phyloP scores from a whole-genome alignment of 1,140 invertebrate genomes.

The Belonocnema kinseyi region DNA sequence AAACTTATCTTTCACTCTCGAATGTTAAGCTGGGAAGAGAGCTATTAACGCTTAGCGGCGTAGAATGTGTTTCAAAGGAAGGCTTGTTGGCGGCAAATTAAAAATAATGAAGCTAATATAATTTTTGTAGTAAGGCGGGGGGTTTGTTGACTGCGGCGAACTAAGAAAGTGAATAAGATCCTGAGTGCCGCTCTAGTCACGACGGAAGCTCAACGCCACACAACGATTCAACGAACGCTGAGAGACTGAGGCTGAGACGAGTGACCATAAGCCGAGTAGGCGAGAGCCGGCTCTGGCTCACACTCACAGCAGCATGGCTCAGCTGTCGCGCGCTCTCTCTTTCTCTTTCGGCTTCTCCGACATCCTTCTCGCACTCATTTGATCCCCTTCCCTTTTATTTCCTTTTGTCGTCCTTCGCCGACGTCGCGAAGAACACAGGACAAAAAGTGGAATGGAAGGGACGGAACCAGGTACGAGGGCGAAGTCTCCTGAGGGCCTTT shows the following conservation, averaged over 20 bases:
- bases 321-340: conserved; percentile 38
- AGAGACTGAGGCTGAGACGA: conserved; percentile 37
- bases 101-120: conserved; percentile 27
- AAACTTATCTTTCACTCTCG: conserved; percentile 24
- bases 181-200: not conserved
- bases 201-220: not conserved
- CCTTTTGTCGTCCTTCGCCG: conserved; percentile 27
- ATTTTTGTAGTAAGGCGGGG: conserved; percentile 8
- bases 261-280: conserved; percentile 48
- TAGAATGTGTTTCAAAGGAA: conserved; percentile 22
- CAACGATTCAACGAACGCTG: conserved; percentile 32
- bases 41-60: conserved; percentile 20
- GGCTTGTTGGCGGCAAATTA: conserved; percentile 18
- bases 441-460: conserved; percentile 41
- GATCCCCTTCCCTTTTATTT: conserved; percentile 22
- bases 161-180: not conserved
- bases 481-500: conserved; percentile 55
- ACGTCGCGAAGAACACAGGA: conserved; percentile 27
- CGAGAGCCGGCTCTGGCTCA: conserved; percentile 52
- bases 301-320: conserved; percentile 38
- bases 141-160: conserved; percentile 15
- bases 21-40: not conserved
- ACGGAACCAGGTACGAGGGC: conserved; percentile 59
- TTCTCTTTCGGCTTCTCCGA: conserved; percentile 31
- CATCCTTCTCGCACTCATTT: conserved; percentile 39